Evolutionary conservation across 2,888 invertebrate species (phyloP), one percentile per base, ranked within the genome.

Genomic region (Bimastos eiseni): DNA sequence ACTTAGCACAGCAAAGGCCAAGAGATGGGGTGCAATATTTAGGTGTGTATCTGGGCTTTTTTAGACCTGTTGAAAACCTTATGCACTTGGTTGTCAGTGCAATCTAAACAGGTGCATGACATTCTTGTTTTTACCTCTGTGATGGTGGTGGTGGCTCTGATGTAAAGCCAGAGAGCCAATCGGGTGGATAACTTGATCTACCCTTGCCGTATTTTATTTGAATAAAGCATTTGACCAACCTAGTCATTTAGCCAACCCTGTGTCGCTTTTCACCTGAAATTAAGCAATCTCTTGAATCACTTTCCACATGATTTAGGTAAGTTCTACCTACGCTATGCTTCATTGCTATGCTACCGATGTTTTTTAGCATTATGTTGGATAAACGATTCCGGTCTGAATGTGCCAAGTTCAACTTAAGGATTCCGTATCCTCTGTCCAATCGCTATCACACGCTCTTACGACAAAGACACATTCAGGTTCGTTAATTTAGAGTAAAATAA

Each of bases 371-470:
- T 96, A 96, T 98, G 94, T 96, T 99, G 92, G 99, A 99, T 95
- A 99, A 99, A 96, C 96, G 98, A n/a, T 99, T 99, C 95, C 97
- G 99, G 17, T 97, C 98, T 13, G 99, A 99, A 95, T 98, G 98
- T 94, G 97, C 97, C 84, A 97, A 97, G 17, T 96, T 97, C 83
- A 98, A 98, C 11, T 98, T 98, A 1, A 97, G 97, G 95, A 96
- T 97, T 38, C 93, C 92, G 44, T 94, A 93, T 92, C 94, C 94
- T 24, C 90, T 97, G 89, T 98, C 98, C 83, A 98, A 98, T 94
- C 96, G 99, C 89, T 99, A 99, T 95, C 98, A 98, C 91, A 98
- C 98, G 0, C 96, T 99, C 91, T 96, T 99, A 93, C 97, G 98
- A 93, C 99, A 99, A 96, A 95, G 99, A 33, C 99, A 99, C 95